Evolutionary conservation across 1,140 invertebrate genomes (phyloP), one percentile per base, ranked within the genome.

Genomic region (Leucophenga varia): DNA sequence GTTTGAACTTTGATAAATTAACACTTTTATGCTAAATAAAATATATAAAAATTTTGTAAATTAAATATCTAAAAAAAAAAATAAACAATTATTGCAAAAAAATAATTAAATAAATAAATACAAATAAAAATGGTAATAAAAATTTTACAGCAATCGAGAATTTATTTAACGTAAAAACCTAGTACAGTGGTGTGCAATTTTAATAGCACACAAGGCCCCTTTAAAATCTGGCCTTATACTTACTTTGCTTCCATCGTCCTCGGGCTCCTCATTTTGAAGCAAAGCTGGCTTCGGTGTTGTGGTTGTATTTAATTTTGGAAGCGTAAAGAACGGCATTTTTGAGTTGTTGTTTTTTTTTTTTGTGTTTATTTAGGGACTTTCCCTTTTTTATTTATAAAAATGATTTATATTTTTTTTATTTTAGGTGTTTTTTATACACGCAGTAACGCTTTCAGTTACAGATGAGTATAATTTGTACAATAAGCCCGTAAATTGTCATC

Each of bases 401-500:
- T 12, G 25, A 12, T 28, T 7, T 28, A 1, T 21, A 9, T 9
- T 17, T 18, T 25, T 21, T 22, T 10, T 2, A 7, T n/a, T 0
- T 8, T 3, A 8, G 18, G 14, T 21, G 2, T 3, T 44, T 21
- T 37, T 14, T 12, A 9, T 38, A 18, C 17, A 19, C 10, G 4
- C 25, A n/a, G 16, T 9, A 37, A 19, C n/a, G 17, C 4, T 12
- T 17, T 35, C 58, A 65, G 46, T 65, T 61, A 22, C 61, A 65
- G 55, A 65, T 53, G 48, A 65, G 52, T 28, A 65, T 65, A 22
- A 65, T 65, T 51, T 65, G 61, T 56, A 65, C 61, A 25, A 65
- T 49, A 30, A 65, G 48, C 32, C 63, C 63, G 67, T 65, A 65
- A 45, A 65, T 59, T 54, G 61, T 65, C 61, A 65, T 65, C 47